A percentile compares a stretch with the other conserved stretches of the same genome.
Conservation (phyloP, 1,140 invertebrate species). For the Triops longicaudatus region DNA sequence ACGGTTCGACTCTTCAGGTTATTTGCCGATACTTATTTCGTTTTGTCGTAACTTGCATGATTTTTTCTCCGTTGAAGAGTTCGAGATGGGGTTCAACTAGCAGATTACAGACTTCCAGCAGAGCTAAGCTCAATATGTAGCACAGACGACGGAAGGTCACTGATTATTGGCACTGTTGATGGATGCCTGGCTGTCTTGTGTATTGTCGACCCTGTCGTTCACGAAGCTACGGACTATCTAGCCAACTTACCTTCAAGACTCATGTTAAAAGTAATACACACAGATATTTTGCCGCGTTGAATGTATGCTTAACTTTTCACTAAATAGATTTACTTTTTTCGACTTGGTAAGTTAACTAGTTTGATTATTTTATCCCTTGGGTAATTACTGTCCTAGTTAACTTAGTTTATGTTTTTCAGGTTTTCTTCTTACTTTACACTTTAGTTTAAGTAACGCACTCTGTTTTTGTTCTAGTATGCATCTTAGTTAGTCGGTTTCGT, state of each 20-base stretch:
- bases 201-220: conserved; percentile 68
- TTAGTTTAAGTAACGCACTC: no score
- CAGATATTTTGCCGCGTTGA: no score
- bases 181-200: conserved; percentile 86
- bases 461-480: no score
- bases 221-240: conserved; percentile 56
- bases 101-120: conserved; percentile 85
- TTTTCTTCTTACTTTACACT: no score
- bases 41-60: conserved; percentile 30
- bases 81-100: conserved; percentile 76
- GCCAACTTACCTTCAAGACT: conserved; percentile 49
- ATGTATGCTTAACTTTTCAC: no score
- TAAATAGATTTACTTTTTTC: no score
- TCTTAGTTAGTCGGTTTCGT: no score
- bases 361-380: no score
- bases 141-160: conserved; percentile 66
- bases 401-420: no score
- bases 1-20: conserved; percentile 84
- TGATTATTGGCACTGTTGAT: conserved; percentile 85
- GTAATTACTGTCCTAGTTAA: no score
- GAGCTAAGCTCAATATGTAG: conserved; percentile 79
- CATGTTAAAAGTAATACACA: not conserved
- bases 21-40: conserved; percentile 29
- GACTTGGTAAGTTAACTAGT: no score
- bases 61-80: conserved; percentile 49